phyloP scores from a whole-genome alignment of 2,797 vertebrate genomes.

The Agapornis canus region DNA sequence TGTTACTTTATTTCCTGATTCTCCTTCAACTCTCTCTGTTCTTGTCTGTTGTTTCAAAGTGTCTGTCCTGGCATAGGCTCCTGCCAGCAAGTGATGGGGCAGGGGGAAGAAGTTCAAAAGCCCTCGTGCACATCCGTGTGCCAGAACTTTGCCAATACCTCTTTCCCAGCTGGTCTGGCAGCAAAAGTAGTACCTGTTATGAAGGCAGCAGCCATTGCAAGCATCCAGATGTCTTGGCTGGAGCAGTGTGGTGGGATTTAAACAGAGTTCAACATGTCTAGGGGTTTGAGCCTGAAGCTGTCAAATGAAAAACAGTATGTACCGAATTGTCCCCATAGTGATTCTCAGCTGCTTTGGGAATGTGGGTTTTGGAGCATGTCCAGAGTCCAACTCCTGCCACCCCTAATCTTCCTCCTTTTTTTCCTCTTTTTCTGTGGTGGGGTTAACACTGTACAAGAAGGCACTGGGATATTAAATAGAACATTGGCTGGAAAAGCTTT shows the following conservation, averaged over 20 bases:
- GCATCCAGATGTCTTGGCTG: neutral
- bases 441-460: neutral
- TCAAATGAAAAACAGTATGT: neutral
- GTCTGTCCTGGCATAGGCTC: neutral
- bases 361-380: slow-evolving; percentile 5
- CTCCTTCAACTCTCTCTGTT: neutral
- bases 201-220: neutral
- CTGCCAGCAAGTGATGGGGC: neutral
- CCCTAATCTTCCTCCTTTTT: rapidly evolving
- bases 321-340: slow-evolving; percentile 24
- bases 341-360: slow-evolving; percentile 27
- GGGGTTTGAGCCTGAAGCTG: neutral
- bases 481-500: neutral
- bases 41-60: neutral
- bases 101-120: neutral
- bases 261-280: neutral
- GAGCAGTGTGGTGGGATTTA: neutral
- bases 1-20: neutral
- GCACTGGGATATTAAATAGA: slow-evolving; percentile 1
- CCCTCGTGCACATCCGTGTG: neutral
- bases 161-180: slow-evolving; percentile 20
- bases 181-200: slow-evolving; percentile 4
- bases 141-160: slow-evolving; percentile 8
- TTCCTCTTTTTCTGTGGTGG: neutral
- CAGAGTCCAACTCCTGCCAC: neutral